Base-by-base conservation (phyloP, 2,888 invertebrate species). In the Macrophya annulata region DNA sequence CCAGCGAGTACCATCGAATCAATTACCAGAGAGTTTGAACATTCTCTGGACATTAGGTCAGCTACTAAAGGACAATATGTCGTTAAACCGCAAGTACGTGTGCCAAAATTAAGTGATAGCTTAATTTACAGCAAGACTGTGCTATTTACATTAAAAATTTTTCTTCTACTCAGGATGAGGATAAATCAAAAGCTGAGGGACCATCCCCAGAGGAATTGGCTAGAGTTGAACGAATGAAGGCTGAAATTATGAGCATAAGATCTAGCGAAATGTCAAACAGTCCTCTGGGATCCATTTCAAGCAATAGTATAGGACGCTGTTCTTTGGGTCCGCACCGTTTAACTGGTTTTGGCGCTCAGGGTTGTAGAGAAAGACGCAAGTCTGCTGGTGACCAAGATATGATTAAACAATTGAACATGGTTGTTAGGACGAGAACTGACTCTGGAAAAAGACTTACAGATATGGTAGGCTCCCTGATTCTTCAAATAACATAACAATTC, bases 401-500 rank as follows among this genome's bases (percentile, higher is more conserved):
- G 90, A 93, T 96, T 5, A 96, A 96, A 89, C 96, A 96, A 90
- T 93, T 96, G 89, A 96, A 96, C 90, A 95, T 97, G 93, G 96
- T 96, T 90, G 96, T 97, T 43, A 95, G 97, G 88, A 97, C 97
- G 62, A 95, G 98, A 89, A 97, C 98, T 77, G 97, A 97, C 91
- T 98, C 98, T 72, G 98, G 98, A 5, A 97, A 98, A 92, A 96
- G 96, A 89, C 95, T 99, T 85, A 96, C 97, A 10, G 98, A 99
- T 94, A 96, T 97, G 94, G 95, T 95, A 91, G 88, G 90, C 88
- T 17, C 68, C 85, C 40, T 55, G 65, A 25, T 84, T 48, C 55
- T 25, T 48, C 51, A 15, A 31, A 15, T 37, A 68, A 37, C 21
- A 21, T 68, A 4, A 8, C 6, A 15, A 1, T 17, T 68, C 1